Conservation (phyloP, 2,888 invertebrate genomes). For the Gastrophysa polygoni region DNA sequence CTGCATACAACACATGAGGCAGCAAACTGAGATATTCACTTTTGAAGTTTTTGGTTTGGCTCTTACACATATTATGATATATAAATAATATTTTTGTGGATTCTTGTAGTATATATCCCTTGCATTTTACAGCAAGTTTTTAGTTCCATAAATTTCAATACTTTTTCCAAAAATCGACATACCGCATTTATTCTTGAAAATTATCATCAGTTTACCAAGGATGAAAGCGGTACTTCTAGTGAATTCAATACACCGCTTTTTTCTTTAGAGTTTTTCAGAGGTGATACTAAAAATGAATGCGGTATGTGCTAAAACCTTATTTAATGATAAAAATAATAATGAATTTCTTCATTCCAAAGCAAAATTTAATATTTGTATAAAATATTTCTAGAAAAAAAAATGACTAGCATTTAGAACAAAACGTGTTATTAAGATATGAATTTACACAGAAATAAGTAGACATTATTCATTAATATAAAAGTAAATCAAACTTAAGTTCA, state of each 20-base stretch:
- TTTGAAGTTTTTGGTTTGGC: neutral
- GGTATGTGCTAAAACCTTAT: too few species aligned
- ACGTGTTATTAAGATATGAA: constrained; percentile 3
- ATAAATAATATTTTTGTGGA: constrained; percentile 9
- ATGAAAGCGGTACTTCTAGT: neutral
- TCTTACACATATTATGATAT: neutral
- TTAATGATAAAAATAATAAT: too few species aligned
- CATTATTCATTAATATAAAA: neutral
- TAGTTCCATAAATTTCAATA: constrained; percentile 3
- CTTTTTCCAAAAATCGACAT: too few species aligned
- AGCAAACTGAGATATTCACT: neutral
- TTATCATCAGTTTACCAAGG: too few species aligned
- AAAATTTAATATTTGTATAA: too few species aligned
- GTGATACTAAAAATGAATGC: too few species aligned
- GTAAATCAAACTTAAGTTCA: constrained; percentile 1
- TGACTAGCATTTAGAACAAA: neutral
- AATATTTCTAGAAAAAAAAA: too few species aligned
- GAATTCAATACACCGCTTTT: constrained; percentile 8
- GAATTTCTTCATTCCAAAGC: too few species aligned
- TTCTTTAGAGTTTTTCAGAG: constrained; percentile 9
- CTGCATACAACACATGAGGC: neutral
- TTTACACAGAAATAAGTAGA: constrained; percentile 2
- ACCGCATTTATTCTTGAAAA: too few species aligned
- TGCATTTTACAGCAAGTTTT: constrained; percentile 9
- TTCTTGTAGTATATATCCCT: constrained; percentile 8